Evolutionary conservation across 2,888 invertebrate genomes (phyloP).

Genomic region (Tetranychus piercei): DNA sequence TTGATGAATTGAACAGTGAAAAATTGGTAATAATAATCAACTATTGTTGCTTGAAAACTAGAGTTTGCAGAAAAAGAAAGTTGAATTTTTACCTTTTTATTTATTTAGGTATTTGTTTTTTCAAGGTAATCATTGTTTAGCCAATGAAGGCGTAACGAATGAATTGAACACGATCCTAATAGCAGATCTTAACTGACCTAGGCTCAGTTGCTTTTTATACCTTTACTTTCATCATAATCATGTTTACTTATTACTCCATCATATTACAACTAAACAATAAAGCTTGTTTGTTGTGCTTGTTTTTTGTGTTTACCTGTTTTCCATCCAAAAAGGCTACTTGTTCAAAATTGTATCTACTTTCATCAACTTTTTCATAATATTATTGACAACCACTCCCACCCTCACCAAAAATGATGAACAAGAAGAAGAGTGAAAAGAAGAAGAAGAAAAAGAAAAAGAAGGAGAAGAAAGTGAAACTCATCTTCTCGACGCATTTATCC

Average conservation of each 20-base stretch:
- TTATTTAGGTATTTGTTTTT: too few species aligned
- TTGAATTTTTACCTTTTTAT: too few species aligned
- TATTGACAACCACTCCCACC: background rate
- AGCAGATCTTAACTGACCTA: too few species aligned
- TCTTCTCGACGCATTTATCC: too few species aligned
- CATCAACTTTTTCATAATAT: background rate
- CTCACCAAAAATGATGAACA: background rate
- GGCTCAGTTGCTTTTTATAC: background rate
- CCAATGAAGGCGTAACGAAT: background rate
- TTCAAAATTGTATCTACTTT: background rate
- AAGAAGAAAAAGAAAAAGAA: too few species aligned
- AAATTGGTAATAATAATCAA: too few species aligned
- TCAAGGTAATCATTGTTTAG: too few species aligned
- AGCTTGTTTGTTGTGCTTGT: conserved; percentile 92
- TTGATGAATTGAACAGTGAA: too few species aligned
- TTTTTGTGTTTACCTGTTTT: conserved; percentile 42
- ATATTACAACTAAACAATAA: conserved; percentile 36
- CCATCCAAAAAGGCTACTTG: background rate
- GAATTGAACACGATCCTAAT: background rate
- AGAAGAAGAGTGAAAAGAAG: background rate
- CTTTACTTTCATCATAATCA: background rate
- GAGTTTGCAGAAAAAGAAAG: too few species aligned
- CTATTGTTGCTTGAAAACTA: too few species aligned
- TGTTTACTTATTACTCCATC: background rate
- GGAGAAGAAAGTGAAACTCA: too few species aligned